phyloP scores from a whole-genome alignment of 1,140 invertebrate genomes.

The Pseudomyrmex concolor region DNA sequence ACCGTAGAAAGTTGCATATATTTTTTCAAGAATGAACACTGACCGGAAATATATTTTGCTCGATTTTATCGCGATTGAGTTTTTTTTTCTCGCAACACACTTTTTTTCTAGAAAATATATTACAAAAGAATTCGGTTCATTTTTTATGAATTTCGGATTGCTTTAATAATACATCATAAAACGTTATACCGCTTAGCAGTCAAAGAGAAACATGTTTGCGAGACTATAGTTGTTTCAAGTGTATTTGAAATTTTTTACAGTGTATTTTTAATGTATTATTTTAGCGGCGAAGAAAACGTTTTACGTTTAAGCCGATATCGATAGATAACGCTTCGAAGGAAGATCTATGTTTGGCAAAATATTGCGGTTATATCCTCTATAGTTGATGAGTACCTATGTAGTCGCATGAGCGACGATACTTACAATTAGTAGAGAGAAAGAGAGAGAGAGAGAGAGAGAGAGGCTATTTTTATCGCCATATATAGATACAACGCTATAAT shows the following conservation, averaged over 20 bases:
- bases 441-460: background rate
- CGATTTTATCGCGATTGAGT: conserved; percentile 5
- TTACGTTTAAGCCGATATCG: conserved; percentile 5
- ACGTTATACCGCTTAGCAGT: too few species aligned
- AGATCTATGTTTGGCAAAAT: conserved; percentile 30
- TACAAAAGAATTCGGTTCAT: background rate
- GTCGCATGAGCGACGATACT: conserved; percentile 29
- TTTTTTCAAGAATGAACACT: background rate
- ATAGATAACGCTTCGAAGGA: conserved; percentile 23
- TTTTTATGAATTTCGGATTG: background rate
- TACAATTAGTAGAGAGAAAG: background rate
- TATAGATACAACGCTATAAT: conserved; percentile 49
- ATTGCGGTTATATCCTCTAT: conserved; percentile 41
- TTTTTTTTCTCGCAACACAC: background rate
- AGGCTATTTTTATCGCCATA: conserved; percentile 26
- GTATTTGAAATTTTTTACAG: too few species aligned
- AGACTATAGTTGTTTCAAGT: conserved; percentile 1
- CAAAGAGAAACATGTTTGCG: too few species aligned
- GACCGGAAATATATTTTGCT: background rate
- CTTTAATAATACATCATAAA: background rate
- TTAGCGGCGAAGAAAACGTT: conserved; percentile 4
- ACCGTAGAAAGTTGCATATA: background rate
- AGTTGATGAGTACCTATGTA: conserved; percentile 40
- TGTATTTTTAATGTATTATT: conserved; percentile 39
- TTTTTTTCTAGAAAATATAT: conserved; percentile 8